phyloP scores from a whole-genome alignment of 1,140 invertebrate species.

The Drosophila parvula region DNA sequence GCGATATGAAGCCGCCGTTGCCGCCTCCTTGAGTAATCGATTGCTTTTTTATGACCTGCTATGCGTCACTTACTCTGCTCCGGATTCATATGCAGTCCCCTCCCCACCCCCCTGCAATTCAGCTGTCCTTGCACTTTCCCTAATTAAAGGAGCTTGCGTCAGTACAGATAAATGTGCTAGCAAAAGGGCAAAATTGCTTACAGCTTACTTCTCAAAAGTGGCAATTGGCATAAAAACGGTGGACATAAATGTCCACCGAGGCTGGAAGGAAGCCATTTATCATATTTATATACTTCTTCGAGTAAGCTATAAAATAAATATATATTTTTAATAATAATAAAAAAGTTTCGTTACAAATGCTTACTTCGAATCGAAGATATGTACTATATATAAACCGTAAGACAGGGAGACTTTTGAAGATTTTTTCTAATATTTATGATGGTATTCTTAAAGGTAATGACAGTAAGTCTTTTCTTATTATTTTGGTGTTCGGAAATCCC shows the following conservation, averaged over 20 bases:
- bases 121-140: constrained; percentile 42
- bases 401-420: neutral
- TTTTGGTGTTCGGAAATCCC: too few species aligned
- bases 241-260: neutral
- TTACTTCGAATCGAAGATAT: neutral
- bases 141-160: constrained; percentile 48
- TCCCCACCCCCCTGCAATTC: constrained; percentile 1
- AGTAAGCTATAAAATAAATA: neutral
- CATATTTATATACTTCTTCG: neutral
- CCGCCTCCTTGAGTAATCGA: constrained; percentile 38
- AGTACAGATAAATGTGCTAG: constrained; percentile 21
- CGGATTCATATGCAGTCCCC: constrained; percentile 23
- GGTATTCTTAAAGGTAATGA: neutral
- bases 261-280: neutral
- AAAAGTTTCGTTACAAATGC: neutral
- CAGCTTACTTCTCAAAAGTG: neutral
- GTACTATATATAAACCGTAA: neutral
- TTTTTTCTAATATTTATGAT: neutral
- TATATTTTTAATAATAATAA: neutral
- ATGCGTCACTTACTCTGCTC: constrained; percentile 34
- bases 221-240: neutral
- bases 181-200: constrained; percentile 8
- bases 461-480: neutral
- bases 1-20: constrained; percentile 20
- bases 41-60: constrained; percentile 45